Percentiles rank a stretch among this genome's conserved stretches.
Evolutionary conservation across 2,888 invertebrate species (phyloP).

Genomic region (Parnassius apollo): DNA sequence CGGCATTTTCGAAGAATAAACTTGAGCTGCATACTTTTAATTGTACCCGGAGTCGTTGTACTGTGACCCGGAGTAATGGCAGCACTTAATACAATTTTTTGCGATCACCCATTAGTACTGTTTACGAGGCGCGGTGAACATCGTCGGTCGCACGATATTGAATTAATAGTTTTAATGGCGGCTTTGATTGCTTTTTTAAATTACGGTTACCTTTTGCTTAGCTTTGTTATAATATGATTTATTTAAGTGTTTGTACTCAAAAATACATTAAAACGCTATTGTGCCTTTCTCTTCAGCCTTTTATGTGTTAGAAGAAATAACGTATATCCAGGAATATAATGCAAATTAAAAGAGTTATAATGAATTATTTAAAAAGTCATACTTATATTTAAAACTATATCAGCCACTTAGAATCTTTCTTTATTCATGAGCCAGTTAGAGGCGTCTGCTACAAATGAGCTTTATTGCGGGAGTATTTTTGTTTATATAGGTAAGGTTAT

Average conservation of each 20-base stretch:
- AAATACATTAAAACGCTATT: too few relatives aligned
- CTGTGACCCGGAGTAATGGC: conserved; percentile 59
- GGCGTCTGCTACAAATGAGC: too few relatives aligned
- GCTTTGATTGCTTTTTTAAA: conserved; percentile 22
- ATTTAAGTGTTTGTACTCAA: too few relatives aligned
- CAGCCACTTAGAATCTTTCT: too few relatives aligned
- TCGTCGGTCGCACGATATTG: conserved; percentile 34
- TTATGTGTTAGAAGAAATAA: neutral
- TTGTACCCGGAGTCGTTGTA: conserved; percentile 47
- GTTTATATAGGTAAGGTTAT: too few relatives aligned
- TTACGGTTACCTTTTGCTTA: conserved; percentile 14
- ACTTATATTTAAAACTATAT: too few relatives aligned
- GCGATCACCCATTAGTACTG: conserved; percentile 49
- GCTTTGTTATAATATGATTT: conserved; percentile 1
- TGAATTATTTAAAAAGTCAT: too few relatives aligned
- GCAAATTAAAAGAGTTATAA: too few relatives aligned
- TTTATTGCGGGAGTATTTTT: too few relatives aligned
- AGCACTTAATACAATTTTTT: conserved; percentile 52
- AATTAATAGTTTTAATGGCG: conserved; percentile 27
- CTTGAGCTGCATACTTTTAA: conserved; percentile 13
- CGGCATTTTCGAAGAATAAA: conserved; percentile 22
- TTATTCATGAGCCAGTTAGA: too few relatives aligned
- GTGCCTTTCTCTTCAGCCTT: too few relatives aligned
- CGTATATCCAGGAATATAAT: too few relatives aligned
- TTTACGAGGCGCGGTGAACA: conserved; percentile 54